These are phyloP conservation scores for Coleophora flavipennella DNA, from an alignment of 2,888 invertebrate species.

Conservation along the genomic window DNA sequence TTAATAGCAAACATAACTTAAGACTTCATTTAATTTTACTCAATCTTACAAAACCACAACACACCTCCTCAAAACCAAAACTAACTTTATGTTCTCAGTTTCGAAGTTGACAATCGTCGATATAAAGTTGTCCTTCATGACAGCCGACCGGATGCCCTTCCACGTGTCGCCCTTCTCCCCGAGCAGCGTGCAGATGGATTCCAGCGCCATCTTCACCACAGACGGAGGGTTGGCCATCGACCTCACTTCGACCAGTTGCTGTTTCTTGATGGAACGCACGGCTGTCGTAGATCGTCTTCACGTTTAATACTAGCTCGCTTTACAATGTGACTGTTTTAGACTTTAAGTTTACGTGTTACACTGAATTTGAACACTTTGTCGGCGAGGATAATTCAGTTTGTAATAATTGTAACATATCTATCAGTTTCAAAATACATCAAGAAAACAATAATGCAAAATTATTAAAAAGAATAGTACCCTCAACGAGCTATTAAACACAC, in stretches of 20 bases:
- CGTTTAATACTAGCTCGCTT: slow-evolving; percentile 30
- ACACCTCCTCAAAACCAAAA: slow-evolving; percentile 23
- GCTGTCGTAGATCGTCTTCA: slow-evolving; percentile 69
- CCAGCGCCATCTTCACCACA: slow-evolving; percentile 92
- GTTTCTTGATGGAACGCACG: slow-evolving; percentile 96
- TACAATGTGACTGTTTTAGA: slow-evolving; percentile 23
- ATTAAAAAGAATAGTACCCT: too few species aligned
- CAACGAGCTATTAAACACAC: too few species aligned
- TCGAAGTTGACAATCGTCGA: slow-evolving; percentile 95
- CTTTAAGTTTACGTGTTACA: too few species aligned
- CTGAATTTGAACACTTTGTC: too few species aligned
- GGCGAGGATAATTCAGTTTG: too few species aligned
- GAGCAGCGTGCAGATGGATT: slow-evolving; percentile 93
- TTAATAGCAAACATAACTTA: too few species aligned
- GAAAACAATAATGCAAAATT: too few species aligned
- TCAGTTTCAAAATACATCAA: too few species aligned
- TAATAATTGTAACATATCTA: too few species aligned
- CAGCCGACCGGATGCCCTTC: slow-evolving; percentile 92
- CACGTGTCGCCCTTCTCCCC: slow-evolving; percentile 94
- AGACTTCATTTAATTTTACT: too few species aligned
- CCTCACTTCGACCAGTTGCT: slow-evolving; percentile 94
- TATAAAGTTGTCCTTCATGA: slow-evolving; percentile 97
- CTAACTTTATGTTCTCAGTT: slow-evolving; percentile 94
- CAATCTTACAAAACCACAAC: too few species aligned
- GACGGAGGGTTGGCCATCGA: slow-evolving; percentile 96